A percentile compares a stretch with the other conserved stretches of the same genome.
phyloP scores from a whole-genome alignment of 2,113 vertebrate species.

The Leptocoma aspasia region DNA sequence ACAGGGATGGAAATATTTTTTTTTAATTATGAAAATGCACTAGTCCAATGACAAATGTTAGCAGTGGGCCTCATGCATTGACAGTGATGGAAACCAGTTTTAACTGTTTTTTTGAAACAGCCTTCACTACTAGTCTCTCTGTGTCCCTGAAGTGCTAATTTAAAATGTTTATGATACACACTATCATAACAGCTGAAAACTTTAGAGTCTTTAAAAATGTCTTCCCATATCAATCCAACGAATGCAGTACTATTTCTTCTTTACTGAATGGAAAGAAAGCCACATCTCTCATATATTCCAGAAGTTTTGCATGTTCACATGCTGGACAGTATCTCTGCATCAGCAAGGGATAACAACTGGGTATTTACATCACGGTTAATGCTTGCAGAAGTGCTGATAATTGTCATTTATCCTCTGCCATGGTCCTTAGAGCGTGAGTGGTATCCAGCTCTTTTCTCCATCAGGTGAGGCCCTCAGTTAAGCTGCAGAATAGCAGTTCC shows the following conservation, averaged over 20 bases:
- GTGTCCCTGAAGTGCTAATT: neutral
- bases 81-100: neutral
- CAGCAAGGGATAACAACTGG: neutral
- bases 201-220: neutral
- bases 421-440: fast-evolving
- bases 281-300: neutral
- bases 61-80: fast-evolving
- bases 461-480: neutral
- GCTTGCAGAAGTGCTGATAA: fast-evolving
- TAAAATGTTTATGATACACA: neutral
- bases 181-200: neutral
- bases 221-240: neutral
- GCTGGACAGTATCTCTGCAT: neutral
- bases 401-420: neutral
- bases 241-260: neutral
- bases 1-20: neutral
- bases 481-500: neutral
- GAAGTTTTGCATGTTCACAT: neutral
- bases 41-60: neutral
- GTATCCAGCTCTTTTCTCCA: neutral
- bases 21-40: neutral
- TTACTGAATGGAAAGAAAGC: neutral
- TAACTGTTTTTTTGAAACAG: neutral
- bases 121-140: neutral
- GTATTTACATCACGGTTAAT: neutral